A percentile compares a stretch with the other conserved stretches of the same genome.
Conservation (phyloP, 2,888 invertebrate species). For the Erpobdella octoculata region DNA sequence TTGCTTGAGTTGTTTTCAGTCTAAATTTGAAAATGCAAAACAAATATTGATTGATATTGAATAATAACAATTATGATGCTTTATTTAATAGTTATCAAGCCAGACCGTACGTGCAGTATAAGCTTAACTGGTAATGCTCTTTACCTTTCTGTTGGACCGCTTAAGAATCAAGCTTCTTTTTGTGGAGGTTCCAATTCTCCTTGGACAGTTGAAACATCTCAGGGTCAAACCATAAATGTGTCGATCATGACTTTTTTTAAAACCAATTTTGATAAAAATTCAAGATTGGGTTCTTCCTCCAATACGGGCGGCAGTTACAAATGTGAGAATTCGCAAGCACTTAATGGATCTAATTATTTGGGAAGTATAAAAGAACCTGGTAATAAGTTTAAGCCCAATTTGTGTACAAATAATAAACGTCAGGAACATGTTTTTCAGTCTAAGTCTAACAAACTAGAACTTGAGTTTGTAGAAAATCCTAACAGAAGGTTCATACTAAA, state of each 20-base stretch:
- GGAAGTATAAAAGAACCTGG: not conserved
- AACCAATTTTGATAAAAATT: not conserved
- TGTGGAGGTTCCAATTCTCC: not conserved
- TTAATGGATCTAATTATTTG: too few species aligned
- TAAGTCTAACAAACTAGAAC: too few species aligned
- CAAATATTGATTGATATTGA: too few species aligned
- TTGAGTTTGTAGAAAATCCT: too few species aligned
- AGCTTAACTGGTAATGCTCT: not conserved
- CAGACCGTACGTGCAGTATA: not conserved
- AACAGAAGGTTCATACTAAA: too few species aligned
- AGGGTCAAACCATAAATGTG: not conserved
- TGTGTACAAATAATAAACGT: not conserved
- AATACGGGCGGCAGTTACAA: not conserved
- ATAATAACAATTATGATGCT: too few species aligned
- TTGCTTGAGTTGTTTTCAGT: too few species aligned
- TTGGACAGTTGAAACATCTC: not conserved
- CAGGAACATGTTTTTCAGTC: too few species aligned
- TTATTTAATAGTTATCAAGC: not conserved
- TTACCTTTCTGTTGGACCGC: not conserved
- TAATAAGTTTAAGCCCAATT: not conserved
- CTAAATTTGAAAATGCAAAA: too few species aligned
- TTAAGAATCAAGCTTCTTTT: not conserved
- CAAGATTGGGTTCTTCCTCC: too few species aligned
- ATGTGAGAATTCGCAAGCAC: not conserved
- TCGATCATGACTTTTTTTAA: not conserved